Base-by-base conservation (phyloP, 2,113 vertebrate species). In the Agapornis roseicollis region DNA sequence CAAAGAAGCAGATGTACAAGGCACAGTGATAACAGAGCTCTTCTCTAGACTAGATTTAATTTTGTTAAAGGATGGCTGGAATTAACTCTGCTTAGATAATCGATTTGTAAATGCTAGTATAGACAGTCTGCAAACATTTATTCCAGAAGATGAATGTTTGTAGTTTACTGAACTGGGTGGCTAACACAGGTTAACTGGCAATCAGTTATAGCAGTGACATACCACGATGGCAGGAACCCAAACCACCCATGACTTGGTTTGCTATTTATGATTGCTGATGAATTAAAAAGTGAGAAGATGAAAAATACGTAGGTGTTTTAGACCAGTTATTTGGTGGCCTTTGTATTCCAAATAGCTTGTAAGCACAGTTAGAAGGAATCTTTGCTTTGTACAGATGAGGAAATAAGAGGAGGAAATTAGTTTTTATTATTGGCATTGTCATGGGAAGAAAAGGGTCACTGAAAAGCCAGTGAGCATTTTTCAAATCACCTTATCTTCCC, bases 1-100 rank as follows among this genome's bases (percentile, higher is more conserved):
- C 52, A 39, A 42, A 81, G 61, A 84, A 79, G 31, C 65, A 79
- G 52, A 92, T 10, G 29, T 35, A 50, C n/a, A n/a, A 79, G 44
- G 65, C 7, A 1, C n/a, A 72, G 56, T 76, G 90, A 92, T 90
- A 94, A 91, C 61, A 16, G 52, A 91, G 61, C 73, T 88, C 82
- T 72, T 90, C 69, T 84, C 66, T 76, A 28, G 20, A 63, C 76
- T 76, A 89, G 92, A 95, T 90, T 96, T 93, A 96, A 96, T 96
- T 96, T 93, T 93, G 85, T 96, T 96, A 96, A 96, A 96, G 89
- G 83, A 94, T 90, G 80, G 70, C 69, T 96, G 84, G 91, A 95
- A 96, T 95, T 94, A 95, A 93, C 90, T 90, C 72, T 8, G 8
- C 56, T 93, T 93, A 93, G 92, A 94, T 94, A 96, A 94, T 90